Evolutionary conservation across 1,140 invertebrate genomes (phyloP).

Genomic region (Aphidius gifuensis): DNA sequence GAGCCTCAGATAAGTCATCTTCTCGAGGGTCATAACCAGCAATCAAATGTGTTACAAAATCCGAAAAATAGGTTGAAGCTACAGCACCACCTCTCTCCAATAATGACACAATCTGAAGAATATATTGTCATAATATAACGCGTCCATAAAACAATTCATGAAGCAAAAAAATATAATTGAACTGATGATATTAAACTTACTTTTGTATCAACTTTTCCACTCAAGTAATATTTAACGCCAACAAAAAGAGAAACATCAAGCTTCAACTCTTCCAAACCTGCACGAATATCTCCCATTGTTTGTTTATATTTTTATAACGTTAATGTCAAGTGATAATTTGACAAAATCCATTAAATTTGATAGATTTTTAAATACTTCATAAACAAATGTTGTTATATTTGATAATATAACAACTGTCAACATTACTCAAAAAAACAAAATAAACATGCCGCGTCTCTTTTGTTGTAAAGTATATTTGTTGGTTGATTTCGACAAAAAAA

Average conservation of each 20-base stretch:
- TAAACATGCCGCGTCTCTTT: constrained; percentile 37
- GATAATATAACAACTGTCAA: too few relatives aligned
- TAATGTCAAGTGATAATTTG: not conserved
- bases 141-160: not conserved
- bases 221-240: constrained; percentile 69
- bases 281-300: constrained; percentile 53
- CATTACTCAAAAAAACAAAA: too few relatives aligned
- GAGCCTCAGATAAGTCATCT: constrained; percentile 77
- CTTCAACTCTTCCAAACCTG: constrained; percentile 51
- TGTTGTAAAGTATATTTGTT: constrained; percentile 30
- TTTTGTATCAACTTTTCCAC: constrained; percentile 66
- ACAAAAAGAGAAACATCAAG: constrained; percentile 49
- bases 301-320: constrained; percentile 14
- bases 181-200: constrained; percentile 45
- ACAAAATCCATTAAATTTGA: too few relatives aligned
- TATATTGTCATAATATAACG: constrained; percentile 1
- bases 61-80: constrained; percentile 76
- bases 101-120: constrained; percentile 70
- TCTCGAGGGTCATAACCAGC: constrained; percentile 76
- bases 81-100: constrained; percentile 81
- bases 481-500: too few relatives aligned
- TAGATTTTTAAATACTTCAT: too few relatives aligned
- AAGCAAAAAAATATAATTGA: not conserved
- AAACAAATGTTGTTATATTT: too few relatives aligned
- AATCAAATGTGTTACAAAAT: constrained; percentile 86